These are phyloP conservation scores for Plotosus lineatus DNA, from an alignment of 2,113 vertebrate genomes.

Conservation along the genomic window DNA sequence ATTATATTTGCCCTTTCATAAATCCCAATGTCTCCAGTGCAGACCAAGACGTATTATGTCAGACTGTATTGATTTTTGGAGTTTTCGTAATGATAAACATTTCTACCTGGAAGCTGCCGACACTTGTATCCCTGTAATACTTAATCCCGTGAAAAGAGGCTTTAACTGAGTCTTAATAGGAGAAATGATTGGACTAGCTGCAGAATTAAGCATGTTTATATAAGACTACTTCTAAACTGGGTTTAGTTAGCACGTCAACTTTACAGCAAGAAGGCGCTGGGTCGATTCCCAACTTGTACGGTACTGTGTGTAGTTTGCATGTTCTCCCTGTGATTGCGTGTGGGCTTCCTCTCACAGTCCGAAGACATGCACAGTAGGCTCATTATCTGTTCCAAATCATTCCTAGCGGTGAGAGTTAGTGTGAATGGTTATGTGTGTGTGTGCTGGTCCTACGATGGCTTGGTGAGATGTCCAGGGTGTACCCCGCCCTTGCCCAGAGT, in stretches of 20 bases:
- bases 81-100: neutral
- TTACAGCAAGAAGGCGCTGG: no score
- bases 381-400: no score
- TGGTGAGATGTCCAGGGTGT: no score
- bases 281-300: no score
- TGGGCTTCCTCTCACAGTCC: constrained; percentile 7
- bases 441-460: no score
- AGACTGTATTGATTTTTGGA: neutral
- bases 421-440: no score
- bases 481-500: no score
- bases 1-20: constrained; percentile 2
- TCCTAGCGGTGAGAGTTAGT: no score
- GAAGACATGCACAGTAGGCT: no score
- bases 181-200: neutral
- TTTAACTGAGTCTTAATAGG: neutral
- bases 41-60: neutral
- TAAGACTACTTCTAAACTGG: constrained; percentile 18
- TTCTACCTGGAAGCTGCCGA: neutral
- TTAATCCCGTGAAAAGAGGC: neutral
- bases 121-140: neutral
- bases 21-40: neutral
- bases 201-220: constrained; percentile 2
- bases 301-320: no score
- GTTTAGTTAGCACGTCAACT: no score
- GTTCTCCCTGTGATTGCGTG: no score